Base-by-base conservation (phyloP, 2,797 vertebrate genomes). In the Orientallactaga sibirica region DNA sequence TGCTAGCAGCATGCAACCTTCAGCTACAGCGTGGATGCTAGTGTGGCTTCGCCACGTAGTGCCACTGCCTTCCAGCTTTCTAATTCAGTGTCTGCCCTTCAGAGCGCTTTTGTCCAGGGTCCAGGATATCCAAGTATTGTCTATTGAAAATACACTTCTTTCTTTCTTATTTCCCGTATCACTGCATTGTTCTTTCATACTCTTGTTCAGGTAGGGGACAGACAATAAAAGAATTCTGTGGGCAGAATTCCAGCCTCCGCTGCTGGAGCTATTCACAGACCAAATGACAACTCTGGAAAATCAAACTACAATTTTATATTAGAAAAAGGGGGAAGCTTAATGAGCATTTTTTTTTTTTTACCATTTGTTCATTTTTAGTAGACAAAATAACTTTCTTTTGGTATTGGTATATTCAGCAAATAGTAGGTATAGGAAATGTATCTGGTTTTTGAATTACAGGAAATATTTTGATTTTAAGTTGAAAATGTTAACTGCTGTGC, bases 391-490 rank as follows among this genome's bases (percentile, higher is more conserved):
- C 16, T 86, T 92, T 64, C 33, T 88, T 80, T 90, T 85, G 14
- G 41, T 84, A 90, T 83, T 62, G 61, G 55, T 61, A 80, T 73
- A 68, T 41, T 75, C 85, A 95, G 22, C 55, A 94, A 89, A 74
- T 83, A 61, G 24, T 71, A 86, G 33, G 14, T 71, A 48, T 68
- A 79, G 55, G 67, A 86, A 94, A 74, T 85, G 27, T 33, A 77
- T 48, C n/a, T n/a, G 64, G 18, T 18, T 77, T 96, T 96, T 79
- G 7, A 94, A 79, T 94, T 74, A 92, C 91, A 93, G 41, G 27
- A 88, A 90, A 93, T 75, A 95, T 43, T 96, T 94, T 93, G 75
- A 95, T 93, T 97, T 95, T 90, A 84, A 66, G 41, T 90, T 71
- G 64, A 93, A 96, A 96, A 90, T 43, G 6, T 92, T 81, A 85